These are phyloP conservation scores for Atta cephalotes DNA, from an alignment of 1,140 invertebrate genomes.

Conservation along the genomic window DNA sequence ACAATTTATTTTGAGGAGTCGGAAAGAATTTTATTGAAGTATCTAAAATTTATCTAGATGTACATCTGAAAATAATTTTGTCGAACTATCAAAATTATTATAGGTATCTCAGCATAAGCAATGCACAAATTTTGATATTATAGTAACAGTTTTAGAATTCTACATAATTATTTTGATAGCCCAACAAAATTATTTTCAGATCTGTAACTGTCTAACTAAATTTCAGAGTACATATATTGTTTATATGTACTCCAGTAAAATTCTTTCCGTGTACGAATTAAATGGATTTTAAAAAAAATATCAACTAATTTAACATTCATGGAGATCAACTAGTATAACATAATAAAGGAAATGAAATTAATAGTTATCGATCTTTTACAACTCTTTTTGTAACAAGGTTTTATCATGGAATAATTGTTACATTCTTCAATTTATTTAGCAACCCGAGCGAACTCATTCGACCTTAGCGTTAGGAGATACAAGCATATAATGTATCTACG, in stretches of 20 bases:
- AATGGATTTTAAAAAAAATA: not conserved
- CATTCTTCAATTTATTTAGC: slow-evolving; percentile 33
- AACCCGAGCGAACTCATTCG: not conserved
- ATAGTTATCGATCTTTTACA: slow-evolving; percentile 19
- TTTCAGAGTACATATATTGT: too few relatives aligned
- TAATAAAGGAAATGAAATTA: slow-evolving; percentile 1
- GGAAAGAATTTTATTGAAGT: too few relatives aligned
- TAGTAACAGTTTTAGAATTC: too few relatives aligned
- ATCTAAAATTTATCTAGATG: too few relatives aligned
- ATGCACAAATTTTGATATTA: too few relatives aligned
- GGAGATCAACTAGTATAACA: not conserved
- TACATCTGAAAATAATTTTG: too few relatives aligned
- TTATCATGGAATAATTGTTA: not conserved
- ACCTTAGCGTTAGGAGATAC: slow-evolving; percentile 5
- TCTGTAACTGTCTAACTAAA: too few relatives aligned
- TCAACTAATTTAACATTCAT: not conserved
- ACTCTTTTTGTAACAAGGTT: not conserved
- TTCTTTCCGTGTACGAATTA: not conserved
- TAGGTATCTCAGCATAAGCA: too few relatives aligned
- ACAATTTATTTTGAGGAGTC: not conserved
- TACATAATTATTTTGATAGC: too few relatives aligned
- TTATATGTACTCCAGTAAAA: too few relatives aligned
- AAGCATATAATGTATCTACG: slow-evolving; percentile 6
- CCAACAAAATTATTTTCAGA: too few relatives aligned
- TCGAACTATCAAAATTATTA: too few relatives aligned